Conservation (phyloP, 2,888 invertebrate species). For the Heliconius ismenius region DNA sequence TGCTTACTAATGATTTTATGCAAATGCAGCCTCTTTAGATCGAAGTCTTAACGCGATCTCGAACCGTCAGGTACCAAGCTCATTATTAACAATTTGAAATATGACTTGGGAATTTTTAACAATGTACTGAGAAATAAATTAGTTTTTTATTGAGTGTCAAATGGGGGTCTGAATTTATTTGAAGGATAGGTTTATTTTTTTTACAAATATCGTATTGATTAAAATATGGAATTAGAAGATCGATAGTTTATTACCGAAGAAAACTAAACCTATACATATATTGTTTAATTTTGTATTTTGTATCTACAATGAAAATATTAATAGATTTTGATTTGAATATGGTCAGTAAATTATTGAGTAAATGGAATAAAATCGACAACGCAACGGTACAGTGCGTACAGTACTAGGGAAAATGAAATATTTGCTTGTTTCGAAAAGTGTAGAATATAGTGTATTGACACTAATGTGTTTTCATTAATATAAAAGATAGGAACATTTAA, state of each 20-base stretch:
- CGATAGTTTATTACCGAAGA: not conserved
- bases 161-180: slow-evolving; percentile 34
- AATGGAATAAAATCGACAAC: too few relatives aligned
- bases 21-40: slow-evolving; percentile 82
- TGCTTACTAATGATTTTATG: slow-evolving; percentile 83
- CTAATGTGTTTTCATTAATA: too few relatives aligned
- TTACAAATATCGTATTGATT: not conserved
- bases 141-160: slow-evolving; percentile 63
- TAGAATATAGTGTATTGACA: too few relatives aligned
- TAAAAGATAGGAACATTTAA: too few relatives aligned
- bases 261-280: too few relatives aligned
- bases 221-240: not conserved
- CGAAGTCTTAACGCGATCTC: slow-evolving; percentile 82
- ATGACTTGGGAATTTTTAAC: slow-evolving; percentile 75
- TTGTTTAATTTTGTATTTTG: too few relatives aligned
- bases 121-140: slow-evolving; percentile 66
- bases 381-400: too few relatives aligned
- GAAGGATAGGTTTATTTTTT: slow-evolving; percentile 1
- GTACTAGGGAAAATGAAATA: too few relatives aligned
- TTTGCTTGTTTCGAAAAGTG: too few relatives aligned
- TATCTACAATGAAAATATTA: too few relatives aligned
- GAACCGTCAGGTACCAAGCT: slow-evolving; percentile 80
- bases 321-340: too few relatives aligned
- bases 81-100: slow-evolving; percentile 81
- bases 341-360: too few relatives aligned